These are phyloP conservation scores for Eupristina koningsbergeri DNA, from an alignment of 1,140 invertebrate species.

Conservation along the genomic window DNA sequence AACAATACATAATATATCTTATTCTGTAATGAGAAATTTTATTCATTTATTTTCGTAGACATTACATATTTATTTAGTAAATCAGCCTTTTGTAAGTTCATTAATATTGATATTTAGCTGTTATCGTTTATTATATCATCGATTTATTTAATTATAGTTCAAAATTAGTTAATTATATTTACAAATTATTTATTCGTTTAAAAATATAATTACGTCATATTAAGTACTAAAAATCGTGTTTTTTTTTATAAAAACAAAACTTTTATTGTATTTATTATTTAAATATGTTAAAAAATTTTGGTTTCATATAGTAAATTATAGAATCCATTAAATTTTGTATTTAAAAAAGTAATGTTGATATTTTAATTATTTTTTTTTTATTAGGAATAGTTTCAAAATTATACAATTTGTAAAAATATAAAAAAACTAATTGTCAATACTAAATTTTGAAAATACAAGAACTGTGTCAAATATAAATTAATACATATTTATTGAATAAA, in stretches of 20 bases:
- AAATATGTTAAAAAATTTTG: not conserved
- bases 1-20: slow-evolving; percentile 22
- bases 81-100: slow-evolving; percentile 2
- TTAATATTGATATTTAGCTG: not conserved
- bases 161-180: not conserved
- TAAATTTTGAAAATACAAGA: no score
- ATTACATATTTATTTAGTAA: slow-evolving; percentile 21
- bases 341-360: not conserved
- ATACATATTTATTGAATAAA: no score
- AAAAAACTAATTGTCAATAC: no score
- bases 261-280: not conserved
- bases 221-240: not conserved
- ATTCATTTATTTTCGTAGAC: not conserved
- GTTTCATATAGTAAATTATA: not conserved
- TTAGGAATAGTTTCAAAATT: no score
- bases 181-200: not conserved
- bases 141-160: not conserved
- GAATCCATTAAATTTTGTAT: not conserved
- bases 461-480: no score
- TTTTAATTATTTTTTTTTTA: not conserved
- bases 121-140: not conserved
- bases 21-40: not conserved
- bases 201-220: not conserved
- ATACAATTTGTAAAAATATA: no score
- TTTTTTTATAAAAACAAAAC: slow-evolving; percentile 5